Conservation (phyloP, 2,888 invertebrate species). For the Tiphia femorata region DNA sequence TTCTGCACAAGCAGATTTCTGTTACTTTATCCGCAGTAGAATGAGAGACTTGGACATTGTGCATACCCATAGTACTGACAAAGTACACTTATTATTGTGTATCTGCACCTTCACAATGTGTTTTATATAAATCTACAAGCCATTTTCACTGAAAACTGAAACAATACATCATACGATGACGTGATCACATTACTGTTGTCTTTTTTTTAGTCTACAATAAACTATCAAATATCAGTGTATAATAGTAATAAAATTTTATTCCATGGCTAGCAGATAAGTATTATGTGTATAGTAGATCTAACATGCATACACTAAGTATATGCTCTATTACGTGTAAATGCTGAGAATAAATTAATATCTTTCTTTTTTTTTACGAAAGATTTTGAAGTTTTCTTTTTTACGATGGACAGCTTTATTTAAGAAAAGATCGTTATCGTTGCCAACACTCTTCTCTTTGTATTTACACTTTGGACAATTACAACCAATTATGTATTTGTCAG, state of each 20-base stretch:
- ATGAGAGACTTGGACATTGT: too few species aligned
- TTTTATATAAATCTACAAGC: slow-evolving; percentile 31
- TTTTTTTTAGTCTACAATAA: slow-evolving; percentile 41
- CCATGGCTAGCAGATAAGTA: slow-evolving; percentile 39
- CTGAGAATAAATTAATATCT: slow-evolving; percentile 36
- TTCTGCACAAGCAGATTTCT: too few species aligned
- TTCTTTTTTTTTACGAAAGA: slow-evolving; percentile 27
- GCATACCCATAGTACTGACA: too few species aligned
- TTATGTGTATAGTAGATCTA: slow-evolving; percentile 36
- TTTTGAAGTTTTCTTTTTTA: background rate
- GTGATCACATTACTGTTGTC: slow-evolving; percentile 22
- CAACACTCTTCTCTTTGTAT: background rate
- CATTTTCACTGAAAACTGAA: slow-evolving; percentile 26
- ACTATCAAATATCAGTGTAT: slow-evolving; percentile 43
- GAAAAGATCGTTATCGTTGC: background rate
- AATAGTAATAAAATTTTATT: slow-evolving; percentile 58
- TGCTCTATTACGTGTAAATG: slow-evolving; percentile 37
- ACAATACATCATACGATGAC: slow-evolving; percentile 2
- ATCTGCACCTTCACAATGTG: slow-evolving; percentile 20
- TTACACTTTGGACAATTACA: background rate
- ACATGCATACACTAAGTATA: slow-evolving; percentile 26
- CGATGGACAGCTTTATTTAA: too few species aligned
- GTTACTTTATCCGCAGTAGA: too few species aligned
- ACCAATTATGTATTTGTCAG: too few species aligned
- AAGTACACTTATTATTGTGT: slow-evolving; percentile 25